phyloP scores from a whole-genome alignment of 1,140 invertebrate genomes.

The Macrosteles quadrilineatus region DNA sequence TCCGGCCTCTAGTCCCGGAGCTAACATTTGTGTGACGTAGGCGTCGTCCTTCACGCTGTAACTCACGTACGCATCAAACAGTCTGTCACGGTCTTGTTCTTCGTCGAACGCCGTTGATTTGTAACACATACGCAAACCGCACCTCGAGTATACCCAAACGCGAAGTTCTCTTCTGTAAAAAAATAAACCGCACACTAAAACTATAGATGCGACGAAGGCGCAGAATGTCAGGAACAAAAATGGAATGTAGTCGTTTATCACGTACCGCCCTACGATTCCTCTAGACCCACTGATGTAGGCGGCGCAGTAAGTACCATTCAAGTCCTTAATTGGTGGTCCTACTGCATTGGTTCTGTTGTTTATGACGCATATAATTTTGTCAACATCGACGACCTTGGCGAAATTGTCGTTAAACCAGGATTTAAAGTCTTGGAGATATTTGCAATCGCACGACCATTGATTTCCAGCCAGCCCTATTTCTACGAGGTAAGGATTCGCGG shows the following conservation, averaged over 20 bases:
- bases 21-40: constrained; percentile 83
- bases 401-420: constrained; percentile 73
- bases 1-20: constrained; percentile 74
- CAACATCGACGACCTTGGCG: constrained; percentile 58
- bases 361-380: constrained; percentile 43
- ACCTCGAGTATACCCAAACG: constrained; percentile 85
- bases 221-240: constrained; percentile 72
- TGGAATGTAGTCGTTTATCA: constrained; percentile 78
- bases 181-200: constrained; percentile 71
- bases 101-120: constrained; percentile 74
- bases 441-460: constrained; percentile 88
- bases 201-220: constrained; percentile 70
- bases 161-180: constrained; percentile 80
- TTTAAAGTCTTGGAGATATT: constrained; percentile 73
- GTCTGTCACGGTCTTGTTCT: constrained; percentile 75
- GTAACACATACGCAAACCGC: constrained; percentile 81
- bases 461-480: constrained; percentile 80
- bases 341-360: constrained; percentile 51
- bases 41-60: constrained; percentile 89
- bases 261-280: constrained; percentile 65
- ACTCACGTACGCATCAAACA: constrained; percentile 89
- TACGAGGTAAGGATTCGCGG: constrained; percentile 73
- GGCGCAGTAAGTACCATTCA: constrained; percentile 69
- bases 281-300: constrained; percentile 52
- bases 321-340: constrained; percentile 62